Evolutionary conservation across 2,797 vertebrate genomes (phyloP), one percentile per base, ranked within the genome.

Genomic region (Diplodus sargus): DNA sequence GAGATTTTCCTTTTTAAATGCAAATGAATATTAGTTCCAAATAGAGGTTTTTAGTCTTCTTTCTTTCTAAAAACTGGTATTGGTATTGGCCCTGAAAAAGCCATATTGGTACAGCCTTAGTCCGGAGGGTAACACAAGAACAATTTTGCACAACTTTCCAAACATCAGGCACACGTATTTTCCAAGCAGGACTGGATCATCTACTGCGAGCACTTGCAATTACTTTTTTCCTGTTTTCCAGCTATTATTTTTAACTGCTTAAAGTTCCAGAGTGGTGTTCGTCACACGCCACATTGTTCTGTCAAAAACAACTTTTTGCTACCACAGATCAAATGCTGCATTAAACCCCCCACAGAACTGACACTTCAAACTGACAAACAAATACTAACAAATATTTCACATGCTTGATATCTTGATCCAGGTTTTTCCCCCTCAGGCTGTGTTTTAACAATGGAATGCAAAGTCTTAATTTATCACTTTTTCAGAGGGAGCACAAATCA

Each of bases 361-460:
- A 83, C 75, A 76, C 57, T 63, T 79, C 53, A 69, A 60, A 63
- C 59, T 59, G 30, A 74, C 53, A 7, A 61, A 76, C 47, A 85
- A 83, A 71, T 30, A 25, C 16, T 17, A 57, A 78, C 49, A 87
- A 62, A 66, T 45, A 84, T 66, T 68, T 76, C 30, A 69, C 54
- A 67, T 18, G 39, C 34, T 49, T 70, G 59, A 68, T 72, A 87
- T 73, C 63, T 18, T 61, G 56, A 83, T 76, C 51, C 72, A 59
- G 54, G 51, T 63, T 39, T 64, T 59, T 62, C 58, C 63, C 64
- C 45, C 48, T 17, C 25, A 25, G 45, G 67, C 47, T 20, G 20
- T 23, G 63, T 70, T 84, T 85, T 75, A 88, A 91, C 86, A 88
- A 89, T 78, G 57, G 53, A 70, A 79, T 15, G 54, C 34, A 70